Conservation (phyloP, 2,888 invertebrate genomes). For the Stenchaetothrips biformis region DNA sequence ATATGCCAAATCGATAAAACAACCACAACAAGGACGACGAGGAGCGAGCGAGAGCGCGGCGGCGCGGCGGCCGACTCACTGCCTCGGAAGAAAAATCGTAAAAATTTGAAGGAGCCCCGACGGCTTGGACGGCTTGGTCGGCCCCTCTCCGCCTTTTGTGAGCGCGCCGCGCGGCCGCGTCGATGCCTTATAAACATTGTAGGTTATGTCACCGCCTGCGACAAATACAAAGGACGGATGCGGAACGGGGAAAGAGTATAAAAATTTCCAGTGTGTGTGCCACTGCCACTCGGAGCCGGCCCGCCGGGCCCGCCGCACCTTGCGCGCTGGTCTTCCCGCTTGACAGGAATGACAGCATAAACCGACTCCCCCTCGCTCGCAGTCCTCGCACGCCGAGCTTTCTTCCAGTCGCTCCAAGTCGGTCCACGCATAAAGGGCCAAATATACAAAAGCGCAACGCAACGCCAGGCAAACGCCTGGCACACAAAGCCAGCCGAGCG, state of each 20-base stretch:
- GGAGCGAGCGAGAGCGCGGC: not conserved
- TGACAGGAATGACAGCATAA: slow-evolving; percentile 14
- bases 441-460: slow-evolving; percentile 10
- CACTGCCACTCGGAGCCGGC: not conserved
- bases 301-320: too few relatives aligned
- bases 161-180: not conserved
- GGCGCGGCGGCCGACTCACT: too few relatives aligned
- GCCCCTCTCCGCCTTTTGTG: slow-evolving; percentile 10
- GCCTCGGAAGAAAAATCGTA: not conserved
- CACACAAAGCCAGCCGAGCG: too few relatives aligned
- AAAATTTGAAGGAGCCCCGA: slow-evolving; percentile 13
- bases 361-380: slow-evolving; percentile 15
- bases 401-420: not conserved
- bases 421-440: not conserved
- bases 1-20: slow-evolving; percentile 13
- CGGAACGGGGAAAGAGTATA: not conserved
- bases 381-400: not conserved
- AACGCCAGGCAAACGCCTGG: not conserved
- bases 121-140: not conserved
- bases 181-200: slow-evolving; percentile 21
- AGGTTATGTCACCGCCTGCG: slow-evolving; percentile 14
- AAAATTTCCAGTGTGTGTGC: not conserved
- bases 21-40: not conserved
- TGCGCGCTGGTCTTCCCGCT: not conserved
- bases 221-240: slow-evolving; percentile 18